These are phyloP conservation scores for Caerostris extrusa DNA, from an alignment of 1,140 invertebrate genomes.

Conservation along the genomic window DNA sequence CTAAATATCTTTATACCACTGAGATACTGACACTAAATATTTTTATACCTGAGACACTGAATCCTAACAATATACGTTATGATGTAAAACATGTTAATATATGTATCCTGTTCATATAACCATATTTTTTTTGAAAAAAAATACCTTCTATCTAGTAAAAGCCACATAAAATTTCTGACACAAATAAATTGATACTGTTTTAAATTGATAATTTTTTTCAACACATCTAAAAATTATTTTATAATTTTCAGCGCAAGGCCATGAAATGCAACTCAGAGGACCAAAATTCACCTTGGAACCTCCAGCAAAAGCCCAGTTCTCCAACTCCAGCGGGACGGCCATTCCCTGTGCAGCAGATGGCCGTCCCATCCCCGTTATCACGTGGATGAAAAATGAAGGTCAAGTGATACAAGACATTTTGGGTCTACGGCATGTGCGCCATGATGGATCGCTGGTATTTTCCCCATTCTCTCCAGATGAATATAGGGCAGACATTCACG, in stretches of 20 bases:
- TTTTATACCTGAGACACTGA: too few species aligned
- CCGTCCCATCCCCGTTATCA: slow-evolving; percentile 93
- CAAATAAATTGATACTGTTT: too few species aligned
- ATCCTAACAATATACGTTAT: too few species aligned
- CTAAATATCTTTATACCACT: too few species aligned
- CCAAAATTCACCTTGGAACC: slow-evolving; percentile 96
- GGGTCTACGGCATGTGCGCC: slow-evolving; percentile 86
- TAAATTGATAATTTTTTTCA: too few species aligned
- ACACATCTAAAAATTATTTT: too few species aligned
- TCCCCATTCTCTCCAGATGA: slow-evolving; percentile 80
- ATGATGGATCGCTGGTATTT: slow-evolving; percentile 82
- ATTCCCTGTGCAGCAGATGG: slow-evolving; percentile 95
- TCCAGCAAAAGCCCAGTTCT: slow-evolving; percentile 94
- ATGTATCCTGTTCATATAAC: too few species aligned
- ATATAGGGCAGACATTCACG: slow-evolving; percentile 84
- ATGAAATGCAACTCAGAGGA: slow-evolving; percentile 82
- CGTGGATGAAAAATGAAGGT: slow-evolving; percentile 86
- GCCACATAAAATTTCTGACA: too few species aligned
- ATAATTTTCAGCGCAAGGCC: background rate
- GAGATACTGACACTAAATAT: too few species aligned
- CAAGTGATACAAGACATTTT: slow-evolving; percentile 59
- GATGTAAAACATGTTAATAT: too few species aligned
- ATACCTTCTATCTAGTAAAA: too few species aligned
- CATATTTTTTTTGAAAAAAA: too few species aligned
- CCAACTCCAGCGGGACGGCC: slow-evolving; percentile 94